A percentile compares a stretch with the other conserved stretches of the same genome.
Conservation (phyloP, 1,140 invertebrate species). For the Ceratoteleas bidentatus region DNA sequence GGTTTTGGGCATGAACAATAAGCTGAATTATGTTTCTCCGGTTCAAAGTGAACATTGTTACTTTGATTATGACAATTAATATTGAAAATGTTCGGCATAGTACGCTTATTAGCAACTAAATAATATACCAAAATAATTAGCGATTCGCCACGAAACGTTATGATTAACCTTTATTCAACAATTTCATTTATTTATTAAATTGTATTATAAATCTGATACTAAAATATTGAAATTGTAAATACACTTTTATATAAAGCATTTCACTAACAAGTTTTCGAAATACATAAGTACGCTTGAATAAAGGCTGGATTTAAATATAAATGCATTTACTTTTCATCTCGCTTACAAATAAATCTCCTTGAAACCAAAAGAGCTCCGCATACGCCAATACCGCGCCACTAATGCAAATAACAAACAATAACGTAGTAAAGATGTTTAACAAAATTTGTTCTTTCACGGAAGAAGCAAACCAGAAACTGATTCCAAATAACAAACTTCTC, state of each 20-base stretch:
- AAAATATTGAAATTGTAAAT: too few species aligned
- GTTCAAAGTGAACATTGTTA: constrained; percentile 35
- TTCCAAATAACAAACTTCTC: constrained; percentile 22
- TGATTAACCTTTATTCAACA: too few species aligned
- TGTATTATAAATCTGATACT: too few species aligned
- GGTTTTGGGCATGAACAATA: constrained; percentile 33
- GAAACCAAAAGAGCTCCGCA: constrained; percentile 25
- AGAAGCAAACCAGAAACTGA: constrained; percentile 46
- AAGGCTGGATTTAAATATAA: background rate
- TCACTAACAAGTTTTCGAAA: too few species aligned
- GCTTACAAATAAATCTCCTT: constrained; percentile 49
- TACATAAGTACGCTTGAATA: too few species aligned
- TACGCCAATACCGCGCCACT: constrained; percentile 3
- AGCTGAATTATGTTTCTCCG: constrained; percentile 39
- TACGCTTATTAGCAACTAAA: constrained; percentile 32
- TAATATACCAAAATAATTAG: constrained; percentile 5
- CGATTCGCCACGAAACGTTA: too few species aligned
- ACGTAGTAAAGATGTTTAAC: constrained; percentile 3
- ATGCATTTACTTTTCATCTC: constrained; percentile 8
- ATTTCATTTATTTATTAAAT: too few species aligned
- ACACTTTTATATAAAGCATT: too few species aligned
- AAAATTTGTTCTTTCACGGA: constrained; percentile 14
- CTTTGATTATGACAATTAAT: constrained; percentile 47
- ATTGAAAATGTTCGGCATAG: constrained; percentile 54
- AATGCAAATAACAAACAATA: constrained; percentile 22